Percentiles rank a stretch among this genome's conserved stretches.
Evolutionary conservation across 2,888 invertebrate genomes (phyloP).

Genomic region (Tiliacea aurago): DNA sequence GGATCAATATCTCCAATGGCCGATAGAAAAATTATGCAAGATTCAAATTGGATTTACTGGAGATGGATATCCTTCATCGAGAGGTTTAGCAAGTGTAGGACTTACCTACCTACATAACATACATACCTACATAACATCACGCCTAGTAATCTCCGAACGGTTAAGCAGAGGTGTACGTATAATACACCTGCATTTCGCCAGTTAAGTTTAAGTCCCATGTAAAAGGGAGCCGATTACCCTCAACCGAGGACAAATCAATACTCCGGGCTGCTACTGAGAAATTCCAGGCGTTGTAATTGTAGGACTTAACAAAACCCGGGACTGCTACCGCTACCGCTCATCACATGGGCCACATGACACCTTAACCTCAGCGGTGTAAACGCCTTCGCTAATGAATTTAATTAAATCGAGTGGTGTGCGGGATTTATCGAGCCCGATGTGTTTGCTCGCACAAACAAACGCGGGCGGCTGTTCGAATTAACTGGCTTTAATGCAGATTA

Average conservation of each 20-base stretch:
- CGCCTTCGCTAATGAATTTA: slow-evolving; percentile 77
- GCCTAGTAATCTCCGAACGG: no score
- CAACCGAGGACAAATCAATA: not conserved
- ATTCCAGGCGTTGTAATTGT: not conserved
- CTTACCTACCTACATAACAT: not conserved
- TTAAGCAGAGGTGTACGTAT: no score
- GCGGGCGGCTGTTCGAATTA: slow-evolving; percentile 9
- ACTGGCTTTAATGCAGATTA: slow-evolving; percentile 13
- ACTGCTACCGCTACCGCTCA: slow-evolving; percentile 14
- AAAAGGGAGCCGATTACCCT: not conserved
- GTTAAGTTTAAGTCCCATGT: no score
- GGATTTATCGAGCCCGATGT: slow-evolving; percentile 63
- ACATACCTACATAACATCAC: not conserved
- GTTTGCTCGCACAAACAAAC: slow-evolving; percentile 48
- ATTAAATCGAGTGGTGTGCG: slow-evolving; percentile 77
- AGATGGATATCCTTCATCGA: not conserved
- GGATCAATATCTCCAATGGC: no score
- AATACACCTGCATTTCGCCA: no score
- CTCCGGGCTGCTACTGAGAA: not conserved
- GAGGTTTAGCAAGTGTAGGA: not conserved
- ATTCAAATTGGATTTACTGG: not conserved
- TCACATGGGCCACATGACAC: slow-evolving; percentile 40
- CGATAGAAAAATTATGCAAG: not conserved
- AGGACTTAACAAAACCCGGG: not conserved
- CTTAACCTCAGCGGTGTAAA: slow-evolving; percentile 67